Percentiles rank a stretch among this genome's conserved stretches.
Evolutionary conservation across 2,113 vertebrate genomes (phyloP).

Genomic region (Peromyscus maniculatus): DNA sequence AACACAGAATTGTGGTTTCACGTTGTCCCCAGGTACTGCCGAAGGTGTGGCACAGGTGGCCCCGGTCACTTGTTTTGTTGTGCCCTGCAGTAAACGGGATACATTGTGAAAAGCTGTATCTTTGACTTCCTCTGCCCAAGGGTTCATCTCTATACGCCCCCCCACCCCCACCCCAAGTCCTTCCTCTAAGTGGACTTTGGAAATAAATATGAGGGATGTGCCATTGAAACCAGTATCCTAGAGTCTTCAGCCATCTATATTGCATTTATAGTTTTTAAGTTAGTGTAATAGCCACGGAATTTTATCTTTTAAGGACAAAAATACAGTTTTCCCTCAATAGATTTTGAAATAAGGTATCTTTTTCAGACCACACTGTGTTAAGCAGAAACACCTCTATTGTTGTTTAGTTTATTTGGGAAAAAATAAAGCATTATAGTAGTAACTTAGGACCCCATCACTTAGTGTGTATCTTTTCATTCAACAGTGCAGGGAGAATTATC

Average conservation of each 20-base stretch:
- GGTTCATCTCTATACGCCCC: background rate
- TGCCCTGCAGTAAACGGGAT: background rate
- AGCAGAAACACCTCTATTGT: background rate
- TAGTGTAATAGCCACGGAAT: background rate
- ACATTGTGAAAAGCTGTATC: constrained; percentile 13
- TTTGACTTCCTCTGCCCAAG: background rate
- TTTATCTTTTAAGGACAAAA: background rate
- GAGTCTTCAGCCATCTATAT: background rate
- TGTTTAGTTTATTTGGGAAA: constrained; percentile 27
- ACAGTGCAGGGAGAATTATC: background rate
- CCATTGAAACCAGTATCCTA: background rate
- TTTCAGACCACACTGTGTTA: constrained; percentile 11
- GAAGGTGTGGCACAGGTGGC: background rate
- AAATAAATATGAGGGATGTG: background rate
- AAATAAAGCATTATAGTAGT: background rate
- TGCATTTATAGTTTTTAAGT: constrained; percentile 42
- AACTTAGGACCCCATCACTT: background rate
- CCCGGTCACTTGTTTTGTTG: background rate
- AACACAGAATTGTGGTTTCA: constrained; percentile 27
- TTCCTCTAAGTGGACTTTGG: background rate
- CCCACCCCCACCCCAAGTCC: background rate
- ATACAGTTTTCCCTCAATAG: background rate
- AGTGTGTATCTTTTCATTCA: background rate
- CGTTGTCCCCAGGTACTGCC: constrained; percentile 36
- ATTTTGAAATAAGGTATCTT: constrained; percentile 45